Base-by-base conservation (phyloP, 2,113 vertebrate species). In the Strix uralensis region DNA sequence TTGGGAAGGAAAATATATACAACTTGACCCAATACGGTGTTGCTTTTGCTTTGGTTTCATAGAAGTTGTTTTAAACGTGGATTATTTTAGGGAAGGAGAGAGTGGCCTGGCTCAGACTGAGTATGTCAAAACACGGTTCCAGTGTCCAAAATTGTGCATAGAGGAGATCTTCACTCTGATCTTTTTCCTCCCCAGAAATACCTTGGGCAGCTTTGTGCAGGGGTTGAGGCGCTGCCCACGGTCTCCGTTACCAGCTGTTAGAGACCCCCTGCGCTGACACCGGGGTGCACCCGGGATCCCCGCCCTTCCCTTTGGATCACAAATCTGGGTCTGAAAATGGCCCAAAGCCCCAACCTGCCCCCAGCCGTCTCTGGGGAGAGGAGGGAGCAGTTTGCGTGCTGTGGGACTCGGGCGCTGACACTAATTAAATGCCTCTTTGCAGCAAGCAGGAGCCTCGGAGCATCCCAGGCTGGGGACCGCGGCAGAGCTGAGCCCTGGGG, bases 381-480 rank as follows among this genome's bases (percentile, higher is more conserved):
- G 32, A 83, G 54, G 38, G 75, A 57, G 69, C 51, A 6, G 10
- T 65, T 49, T 55, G 22, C 4, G 1, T 4, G 67, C 59, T 15
- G 51, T 4, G 26, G 74, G 74, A 57, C 20, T 59, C 0, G 1
- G 54, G 22, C 5, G 2, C 47, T 74, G 94, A 79, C 77, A 59
- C 72, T 67, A 84, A 94, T 85, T 74, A 89, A 95, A 96, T 59
- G 83, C 47, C 55, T 58, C 66, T 85, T 69, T 42, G 29, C 55
- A 46, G 29, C 0, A 0, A 75, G 65, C 32, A 15, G 79, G 27
- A 91, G 42, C 77, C 51, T 88, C 3, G 1, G 72, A 92, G 86
- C 75, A 34, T 38, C 69, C 89, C 29, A 0, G 42, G 65, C 25
- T 1, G 2, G 47, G 52, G 44, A 22, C 11, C 2, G 3, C 2